phyloP scores from a whole-genome alignment of 2,797 vertebrate species.

The Sebastes nivosus region DNA sequence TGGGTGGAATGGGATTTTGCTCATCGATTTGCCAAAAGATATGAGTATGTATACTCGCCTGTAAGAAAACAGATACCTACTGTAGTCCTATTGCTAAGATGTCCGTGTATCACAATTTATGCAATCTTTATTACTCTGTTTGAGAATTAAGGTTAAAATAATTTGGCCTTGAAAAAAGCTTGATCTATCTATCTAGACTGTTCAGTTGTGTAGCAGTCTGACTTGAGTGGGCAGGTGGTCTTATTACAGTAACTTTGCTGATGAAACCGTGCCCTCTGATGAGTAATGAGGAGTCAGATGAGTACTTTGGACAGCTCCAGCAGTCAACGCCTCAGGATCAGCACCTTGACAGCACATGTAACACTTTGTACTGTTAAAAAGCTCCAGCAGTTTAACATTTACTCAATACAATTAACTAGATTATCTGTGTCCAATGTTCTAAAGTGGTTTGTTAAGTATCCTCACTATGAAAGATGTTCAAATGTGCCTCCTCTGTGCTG shows the following conservation, averaged over 20 bases:
- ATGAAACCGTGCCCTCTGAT: neutral
- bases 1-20: neutral
- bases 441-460: neutral
- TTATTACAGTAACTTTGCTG: neutral
- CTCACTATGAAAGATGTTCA: neutral
- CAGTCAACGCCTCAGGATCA: neutral
- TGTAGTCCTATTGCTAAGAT: neutral
- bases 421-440: neutral
- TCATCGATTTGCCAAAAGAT: neutral
- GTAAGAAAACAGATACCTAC: neutral
- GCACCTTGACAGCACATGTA: neutral
- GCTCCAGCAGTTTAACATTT: neutral
- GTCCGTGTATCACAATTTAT: neutral
- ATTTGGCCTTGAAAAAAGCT: neutral
- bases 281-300: neutral
- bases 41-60: neutral
- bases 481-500: neutral
- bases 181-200: neutral
- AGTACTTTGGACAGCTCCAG: neutral
- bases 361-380: neutral
- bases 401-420: neutral
- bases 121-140: neutral
- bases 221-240: neutral
- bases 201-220: neutral
- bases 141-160: neutral